Conservation (phyloP, 2,888 invertebrate genomes). For the Tetropium fuscum region DNA sequence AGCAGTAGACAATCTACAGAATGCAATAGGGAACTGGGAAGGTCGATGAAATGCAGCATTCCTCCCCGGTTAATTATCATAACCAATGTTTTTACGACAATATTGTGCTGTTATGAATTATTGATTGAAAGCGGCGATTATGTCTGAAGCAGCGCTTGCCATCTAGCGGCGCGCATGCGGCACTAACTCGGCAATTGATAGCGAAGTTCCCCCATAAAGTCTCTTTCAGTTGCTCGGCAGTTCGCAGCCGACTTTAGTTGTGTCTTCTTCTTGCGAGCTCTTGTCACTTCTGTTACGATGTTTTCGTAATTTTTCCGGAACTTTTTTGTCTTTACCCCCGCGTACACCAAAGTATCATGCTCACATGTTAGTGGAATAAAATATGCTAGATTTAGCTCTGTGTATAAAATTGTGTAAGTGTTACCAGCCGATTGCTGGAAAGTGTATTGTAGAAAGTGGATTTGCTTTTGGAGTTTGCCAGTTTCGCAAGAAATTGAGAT, state of each 20-base stretch:
- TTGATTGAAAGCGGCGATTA: conserved; percentile 29
- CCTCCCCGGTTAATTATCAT: conserved; percentile 21
- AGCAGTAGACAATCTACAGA: no score
- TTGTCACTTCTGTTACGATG: conserved; percentile 56
- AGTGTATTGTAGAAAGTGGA: conserved; percentile 65
- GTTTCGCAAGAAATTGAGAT: conserved; percentile 59
- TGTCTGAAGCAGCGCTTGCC: conserved; percentile 30
- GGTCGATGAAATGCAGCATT: conserved; percentile 2
- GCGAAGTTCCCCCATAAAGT: conserved; percentile 39
- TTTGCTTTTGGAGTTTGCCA: conserved; percentile 57
- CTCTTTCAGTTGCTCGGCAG: conserved; percentile 48
- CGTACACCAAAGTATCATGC: conserved; percentile 32
- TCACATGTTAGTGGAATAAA: conserved; percentile 52
- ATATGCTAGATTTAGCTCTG: conserved; percentile 59
- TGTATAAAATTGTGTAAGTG: conserved; percentile 62
- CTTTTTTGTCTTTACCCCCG: conserved; percentile 19
- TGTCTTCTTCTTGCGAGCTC: conserved; percentile 56
- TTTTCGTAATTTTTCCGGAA: conserved; percentile 54
- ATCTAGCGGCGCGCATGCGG: conserved; percentile 43
- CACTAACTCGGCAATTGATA: conserved; percentile 36
- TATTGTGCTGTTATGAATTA: conserved; percentile 32
- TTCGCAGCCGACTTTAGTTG: conserved; percentile 60
- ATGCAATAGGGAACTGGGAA: no score
- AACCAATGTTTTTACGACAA: conserved; percentile 23
- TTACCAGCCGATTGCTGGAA: conserved; percentile 57